Evolutionary conservation across 2,888 invertebrate species (phyloP).

Genomic region (Pecten maximus): DNA sequence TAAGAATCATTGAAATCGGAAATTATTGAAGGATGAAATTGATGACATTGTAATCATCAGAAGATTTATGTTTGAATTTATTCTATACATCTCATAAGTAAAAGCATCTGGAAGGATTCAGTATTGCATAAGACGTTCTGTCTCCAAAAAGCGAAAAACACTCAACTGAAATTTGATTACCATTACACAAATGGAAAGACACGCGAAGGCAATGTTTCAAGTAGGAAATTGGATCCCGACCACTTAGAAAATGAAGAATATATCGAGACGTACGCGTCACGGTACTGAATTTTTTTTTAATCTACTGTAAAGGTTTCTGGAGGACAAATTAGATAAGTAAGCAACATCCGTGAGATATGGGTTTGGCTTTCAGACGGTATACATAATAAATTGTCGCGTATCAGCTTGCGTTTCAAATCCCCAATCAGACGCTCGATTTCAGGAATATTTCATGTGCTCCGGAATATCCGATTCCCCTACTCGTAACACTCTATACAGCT

Average conservation of each 20-base stretch:
- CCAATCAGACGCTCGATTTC: not conserved
- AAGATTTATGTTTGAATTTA: not conserved
- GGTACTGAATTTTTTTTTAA: not conserved
- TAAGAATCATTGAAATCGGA: not conserved
- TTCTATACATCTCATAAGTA: not conserved
- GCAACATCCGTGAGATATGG: not conserved
- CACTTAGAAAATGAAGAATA: slow-evolving; percentile 20
- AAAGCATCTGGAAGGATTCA: not conserved
- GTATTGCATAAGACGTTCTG: not conserved
- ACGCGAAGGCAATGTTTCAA: not conserved
- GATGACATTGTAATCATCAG: not conserved
- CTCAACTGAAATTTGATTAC: not conserved
- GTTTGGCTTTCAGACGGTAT: not conserved
- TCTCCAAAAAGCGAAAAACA: not conserved
- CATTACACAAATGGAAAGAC: not conserved
- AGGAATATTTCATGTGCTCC: not conserved
- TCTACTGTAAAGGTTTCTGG: not conserved
- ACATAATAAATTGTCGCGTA: not conserved
- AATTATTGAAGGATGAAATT: not conserved
- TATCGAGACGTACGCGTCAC: not conserved
- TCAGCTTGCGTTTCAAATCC: not conserved
- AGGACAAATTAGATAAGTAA: not conserved
- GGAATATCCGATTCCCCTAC: not conserved
- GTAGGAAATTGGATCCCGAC: not conserved
- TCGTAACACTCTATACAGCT: not conserved